Conservation (phyloP, 2,888 invertebrate genomes). For the Malacosoma neustria region DNA sequence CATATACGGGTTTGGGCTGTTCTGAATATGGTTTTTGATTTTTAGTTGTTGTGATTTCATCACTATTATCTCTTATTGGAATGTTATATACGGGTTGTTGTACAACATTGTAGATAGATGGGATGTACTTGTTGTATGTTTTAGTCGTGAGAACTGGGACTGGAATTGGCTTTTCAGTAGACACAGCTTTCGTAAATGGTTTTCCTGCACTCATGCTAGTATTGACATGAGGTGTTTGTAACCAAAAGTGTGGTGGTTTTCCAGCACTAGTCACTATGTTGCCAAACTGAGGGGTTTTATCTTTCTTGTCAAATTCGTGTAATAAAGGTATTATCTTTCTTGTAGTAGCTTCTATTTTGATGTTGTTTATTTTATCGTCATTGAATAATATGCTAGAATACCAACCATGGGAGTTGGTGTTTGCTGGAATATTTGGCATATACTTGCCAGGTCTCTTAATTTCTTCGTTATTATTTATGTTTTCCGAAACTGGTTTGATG, state of each 20-base stretch:
- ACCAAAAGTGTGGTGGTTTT: constrained; percentile 57
- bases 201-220: constrained; percentile 45
- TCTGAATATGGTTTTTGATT: constrained; percentile 20
- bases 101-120: constrained; percentile 39
- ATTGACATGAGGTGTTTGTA: constrained; percentile 24
- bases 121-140: constrained; percentile 46
- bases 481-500: constrained; percentile 36
- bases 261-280: constrained; percentile 54
- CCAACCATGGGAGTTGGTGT: constrained; percentile 67
- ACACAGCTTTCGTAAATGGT: constrained; percentile 36
- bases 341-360: constrained; percentile 53
- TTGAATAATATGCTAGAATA: constrained; percentile 48
- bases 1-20: constrained; percentile 45
- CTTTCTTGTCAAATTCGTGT: constrained; percentile 38
- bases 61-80: constrained; percentile 56
- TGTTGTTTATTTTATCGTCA: constrained; percentile 46
- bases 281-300: constrained; percentile 45
- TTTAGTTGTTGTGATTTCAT: constrained; percentile 44
- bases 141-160: constrained; percentile 29
- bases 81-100: constrained; percentile 63
- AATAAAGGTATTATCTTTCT: constrained; percentile 55
- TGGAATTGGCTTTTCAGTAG: constrained; percentile 9
- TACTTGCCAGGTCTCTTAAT: constrained; percentile 43
- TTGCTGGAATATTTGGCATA: constrained; percentile 54
- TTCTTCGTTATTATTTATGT: constrained; percentile 26